Conservation (phyloP, 1,140 invertebrate genomes). For the Nixonia krombeini region DNA sequence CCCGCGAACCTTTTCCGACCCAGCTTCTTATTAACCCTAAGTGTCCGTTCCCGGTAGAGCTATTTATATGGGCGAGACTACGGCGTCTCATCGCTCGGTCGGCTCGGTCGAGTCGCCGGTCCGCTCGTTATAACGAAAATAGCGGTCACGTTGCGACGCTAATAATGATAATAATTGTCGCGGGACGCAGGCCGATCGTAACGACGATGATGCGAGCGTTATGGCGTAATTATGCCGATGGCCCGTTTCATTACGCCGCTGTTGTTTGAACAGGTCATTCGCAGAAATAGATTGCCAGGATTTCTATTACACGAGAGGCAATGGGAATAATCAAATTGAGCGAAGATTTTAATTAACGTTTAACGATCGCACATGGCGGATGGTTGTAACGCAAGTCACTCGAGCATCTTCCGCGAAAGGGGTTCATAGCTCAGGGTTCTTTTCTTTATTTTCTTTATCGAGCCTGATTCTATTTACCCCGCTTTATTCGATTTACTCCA, state of each 20-base stretch:
- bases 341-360: no score
- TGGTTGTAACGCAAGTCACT: no score
- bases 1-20: slow-evolving; percentile 45
- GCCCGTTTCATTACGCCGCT: slow-evolving; percentile 12
- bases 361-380: no score
- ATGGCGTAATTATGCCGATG: not conserved
- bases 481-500: no score
- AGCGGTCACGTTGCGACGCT: slow-evolving; percentile 26
- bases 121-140: slow-evolving; percentile 47
- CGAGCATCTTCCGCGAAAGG: no score
- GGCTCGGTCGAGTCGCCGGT: slow-evolving; percentile 19
- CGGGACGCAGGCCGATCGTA: slow-evolving; percentile 11
- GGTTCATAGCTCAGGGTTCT: no score
- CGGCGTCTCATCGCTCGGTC: slow-evolving; percentile 33
- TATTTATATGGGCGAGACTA: slow-evolving; percentile 62
- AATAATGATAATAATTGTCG: slow-evolving; percentile 48
- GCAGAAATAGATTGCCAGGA: not conserved
- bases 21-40: slow-evolving; percentile 58
- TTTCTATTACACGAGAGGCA: no score
- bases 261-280: slow-evolving; percentile 1
- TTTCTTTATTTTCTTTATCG: no score
- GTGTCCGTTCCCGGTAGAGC: slow-evolving; percentile 56
- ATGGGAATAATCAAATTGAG: no score
- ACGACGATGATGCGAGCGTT: not conserved
- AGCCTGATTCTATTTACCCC: no score